A percentile compares a stretch with the other conserved stretches of the same genome.
Evolutionary conservation across 2,797 vertebrate genomes (phyloP).

Genomic region (Diplodus sargus): DNA sequence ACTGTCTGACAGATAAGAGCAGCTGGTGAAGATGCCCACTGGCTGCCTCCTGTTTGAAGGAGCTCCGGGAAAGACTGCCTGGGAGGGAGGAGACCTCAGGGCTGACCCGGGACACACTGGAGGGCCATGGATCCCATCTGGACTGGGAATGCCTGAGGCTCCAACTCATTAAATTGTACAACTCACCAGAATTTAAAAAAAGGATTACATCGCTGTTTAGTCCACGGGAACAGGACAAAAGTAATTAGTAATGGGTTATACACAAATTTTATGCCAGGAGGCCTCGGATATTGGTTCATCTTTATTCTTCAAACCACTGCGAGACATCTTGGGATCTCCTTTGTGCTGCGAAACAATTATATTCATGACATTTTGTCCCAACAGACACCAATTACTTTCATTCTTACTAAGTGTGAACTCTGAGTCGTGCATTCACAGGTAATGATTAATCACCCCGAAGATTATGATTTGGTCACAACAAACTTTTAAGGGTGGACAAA

Average conservation of each 20-base stretch:
- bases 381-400: neutral
- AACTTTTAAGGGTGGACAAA: conserved; percentile 2
- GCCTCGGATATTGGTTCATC: neutral
- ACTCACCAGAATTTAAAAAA: neutral
- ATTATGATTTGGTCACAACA: neutral
- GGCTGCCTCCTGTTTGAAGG: conserved; percentile 36
- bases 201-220: neutral
- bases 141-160: conserved; percentile 29
- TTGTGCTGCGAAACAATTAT: neutral
- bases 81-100: conserved; percentile 35
- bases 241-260: conserved; percentile 26
- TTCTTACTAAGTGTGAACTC: neutral
- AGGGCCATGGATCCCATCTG: conserved; percentile 42
- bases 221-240: neutral
- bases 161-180: conserved; percentile 41
- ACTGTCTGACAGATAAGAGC: conserved; percentile 24
- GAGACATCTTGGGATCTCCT: conserved; percentile 7
- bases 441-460: conserved; percentile 13
- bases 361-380: neutral
- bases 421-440: neutral
- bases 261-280: conserved; percentile 1
- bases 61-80: conserved; percentile 28
- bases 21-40: conserved; percentile 56
- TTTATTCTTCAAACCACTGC: neutral
- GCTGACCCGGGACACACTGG: conserved; percentile 10